Base-by-base conservation (phyloP, 2,888 invertebrate species). In the Syrphus vitripennis region DNA sequence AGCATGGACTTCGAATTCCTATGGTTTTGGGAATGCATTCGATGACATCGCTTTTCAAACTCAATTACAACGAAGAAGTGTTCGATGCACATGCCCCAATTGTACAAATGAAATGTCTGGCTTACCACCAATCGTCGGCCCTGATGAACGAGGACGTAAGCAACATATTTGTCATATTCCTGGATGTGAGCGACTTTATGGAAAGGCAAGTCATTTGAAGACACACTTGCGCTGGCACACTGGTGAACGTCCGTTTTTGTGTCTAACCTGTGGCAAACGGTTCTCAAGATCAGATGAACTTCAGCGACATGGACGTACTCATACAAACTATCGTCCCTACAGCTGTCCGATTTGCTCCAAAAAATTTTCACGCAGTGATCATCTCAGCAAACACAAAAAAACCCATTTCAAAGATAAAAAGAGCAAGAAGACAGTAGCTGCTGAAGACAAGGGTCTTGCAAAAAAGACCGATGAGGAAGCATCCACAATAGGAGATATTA, bases 201-300 rank as follows among this genome's bases (percentile, higher is more conserved):
- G 97, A 14, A 98, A 98, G 92, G 98, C 98, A 0, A 98, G 98
- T 0, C 98, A 99, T 91, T 92, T 99, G 83, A 98, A 98, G 92
- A 98, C 98, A 0, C 98, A 98, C 91, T 93, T 98, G 3, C 94
- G 98, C 65, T 98, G 97, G 98, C 98, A 98, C 90, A 97, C 97
- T 0, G 98, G 98, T 0, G 98, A 98, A 90, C 93, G 98, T 9
- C 98, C 98, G 0, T 98, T 97, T 90, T 95, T 96, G 1, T 98
- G 98, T 92, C 91, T 97, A 71, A 96, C 96, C 89, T 98, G 98
- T 91, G 97, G 97, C 6, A 98, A 98, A 91, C 93, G 96, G 3
- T 98, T 98, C 92, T 98, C 98, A 1, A 94, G 98, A 69, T 97
- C 97, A 40, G 98, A 98, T 90, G 98, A 98, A 90, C 93, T 98